These are phyloP conservation scores for Tetranychus piercei DNA, from an alignment of 2,888 invertebrate species.

Conservation along the genomic window DNA sequence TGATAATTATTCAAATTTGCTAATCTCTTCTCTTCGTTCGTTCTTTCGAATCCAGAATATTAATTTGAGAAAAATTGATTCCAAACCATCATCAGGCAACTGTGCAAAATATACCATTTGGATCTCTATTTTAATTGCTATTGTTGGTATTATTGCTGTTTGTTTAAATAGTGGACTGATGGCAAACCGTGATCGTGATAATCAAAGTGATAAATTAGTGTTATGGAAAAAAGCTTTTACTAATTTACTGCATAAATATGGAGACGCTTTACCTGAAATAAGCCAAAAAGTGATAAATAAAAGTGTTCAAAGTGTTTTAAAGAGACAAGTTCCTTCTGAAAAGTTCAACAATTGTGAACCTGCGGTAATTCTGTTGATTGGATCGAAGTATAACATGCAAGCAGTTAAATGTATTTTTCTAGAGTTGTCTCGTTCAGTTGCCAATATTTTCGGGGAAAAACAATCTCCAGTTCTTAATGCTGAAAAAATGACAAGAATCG, in stretches of 20 bases:
- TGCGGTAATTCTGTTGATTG: not conserved
- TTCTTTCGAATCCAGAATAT: too few relatives aligned
- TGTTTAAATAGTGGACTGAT: not conserved
- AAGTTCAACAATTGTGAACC: not conserved
- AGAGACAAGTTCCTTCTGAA: not conserved
- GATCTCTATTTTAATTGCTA: not conserved
- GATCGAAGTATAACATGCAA: not conserved
- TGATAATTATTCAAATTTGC: too few relatives aligned
- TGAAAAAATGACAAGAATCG: not conserved
- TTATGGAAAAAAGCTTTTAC: not conserved
- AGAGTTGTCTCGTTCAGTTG: not conserved
- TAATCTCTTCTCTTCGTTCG: too few relatives aligned
- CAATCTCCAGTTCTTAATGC: not conserved
- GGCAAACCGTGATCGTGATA: not conserved
- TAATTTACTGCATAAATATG: not conserved
- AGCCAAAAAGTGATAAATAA: slow-evolving; percentile 6
- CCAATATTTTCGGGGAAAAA: not conserved
- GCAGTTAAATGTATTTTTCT: not conserved
- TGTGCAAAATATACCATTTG: too few relatives aligned
- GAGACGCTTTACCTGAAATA: not conserved
- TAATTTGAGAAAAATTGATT: too few relatives aligned
- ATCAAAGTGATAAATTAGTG: not conserved
- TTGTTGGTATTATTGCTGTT: not conserved
- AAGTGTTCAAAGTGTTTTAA: not conserved
- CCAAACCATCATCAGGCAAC: too few relatives aligned